phyloP scores from a whole-genome alignment of 2,797 vertebrate species.

The Ptychadena robeensis region DNA sequence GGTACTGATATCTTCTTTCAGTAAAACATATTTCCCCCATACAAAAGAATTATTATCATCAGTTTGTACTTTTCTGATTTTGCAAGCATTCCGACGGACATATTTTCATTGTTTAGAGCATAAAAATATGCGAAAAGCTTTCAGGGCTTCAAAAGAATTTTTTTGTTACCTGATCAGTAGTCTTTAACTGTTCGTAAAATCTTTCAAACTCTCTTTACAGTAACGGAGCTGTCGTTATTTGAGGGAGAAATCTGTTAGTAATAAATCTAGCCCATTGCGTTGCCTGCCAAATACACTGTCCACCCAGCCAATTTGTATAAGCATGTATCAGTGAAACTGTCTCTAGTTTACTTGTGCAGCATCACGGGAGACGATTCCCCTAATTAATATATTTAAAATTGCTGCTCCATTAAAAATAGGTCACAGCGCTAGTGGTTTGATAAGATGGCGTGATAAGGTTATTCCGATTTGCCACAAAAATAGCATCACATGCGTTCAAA shows the following conservation, averaged over 20 bases:
- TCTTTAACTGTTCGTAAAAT: conserved; percentile 6
- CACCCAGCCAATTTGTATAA: conserved; percentile 38
- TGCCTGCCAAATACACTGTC: conserved; percentile 24
- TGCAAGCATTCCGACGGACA: not conserved
- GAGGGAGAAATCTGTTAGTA: conserved; percentile 30
- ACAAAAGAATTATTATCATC: not conserved
- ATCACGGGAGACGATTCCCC: conserved; percentile 12
- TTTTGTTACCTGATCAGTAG: not conserved
- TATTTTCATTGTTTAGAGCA: not conserved
- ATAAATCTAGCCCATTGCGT: conserved; percentile 27
- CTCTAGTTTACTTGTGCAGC: conserved; percentile 20
- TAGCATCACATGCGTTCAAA: conserved; percentile 66
- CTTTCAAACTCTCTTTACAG: conserved; percentile 23
- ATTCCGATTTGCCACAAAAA: conserved; percentile 38
- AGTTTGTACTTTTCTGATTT: not conserved
- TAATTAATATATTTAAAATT: conserved; percentile 43
- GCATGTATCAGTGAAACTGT: conserved; percentile 37
- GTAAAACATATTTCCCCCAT: too few species aligned
- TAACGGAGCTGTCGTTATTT: conserved; percentile 25
- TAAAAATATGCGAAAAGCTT: not conserved
- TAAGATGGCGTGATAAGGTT: conserved; percentile 23
- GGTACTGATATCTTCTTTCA: not conserved
- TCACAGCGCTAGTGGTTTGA: conserved; percentile 30
- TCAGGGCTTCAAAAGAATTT: not conserved
- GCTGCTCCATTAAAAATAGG: conserved; percentile 22